A percentile compares a stretch with the other conserved stretches of the same genome.
These are phyloP conservation scores for Merluccius polli DNA, from an alignment of 2,797 vertebrate species.

Conservation along the genomic window DNA sequence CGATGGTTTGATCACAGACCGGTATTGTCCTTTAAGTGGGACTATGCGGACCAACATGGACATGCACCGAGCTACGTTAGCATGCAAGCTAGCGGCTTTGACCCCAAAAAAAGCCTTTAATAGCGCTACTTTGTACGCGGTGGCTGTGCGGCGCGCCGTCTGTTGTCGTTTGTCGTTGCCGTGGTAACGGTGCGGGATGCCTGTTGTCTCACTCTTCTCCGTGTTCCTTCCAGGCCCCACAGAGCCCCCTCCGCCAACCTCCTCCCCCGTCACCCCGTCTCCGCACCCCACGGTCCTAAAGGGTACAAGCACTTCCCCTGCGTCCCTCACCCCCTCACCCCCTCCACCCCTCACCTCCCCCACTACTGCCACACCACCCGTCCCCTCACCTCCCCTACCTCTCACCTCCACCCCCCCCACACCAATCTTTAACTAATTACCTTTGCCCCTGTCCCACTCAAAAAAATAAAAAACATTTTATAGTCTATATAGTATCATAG, in stretches of 20 bases:
- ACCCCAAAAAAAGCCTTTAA: no score
- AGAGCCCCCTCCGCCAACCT: conserved; percentile 76
- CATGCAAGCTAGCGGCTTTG: no score
- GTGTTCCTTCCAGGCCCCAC: conserved; percentile 78
- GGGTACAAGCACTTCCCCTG: conserved; percentile 76
- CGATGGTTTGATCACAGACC: no score
- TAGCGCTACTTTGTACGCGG: no score
- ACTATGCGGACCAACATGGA: no score
- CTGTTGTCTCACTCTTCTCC: conserved; percentile 69
- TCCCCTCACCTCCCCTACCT: background rate
- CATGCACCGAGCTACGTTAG: no score
- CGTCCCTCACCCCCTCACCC: conserved; percentile 24
- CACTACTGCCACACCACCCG: conserved; percentile 19
- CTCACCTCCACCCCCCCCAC: background rate
- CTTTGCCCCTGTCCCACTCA: no score
- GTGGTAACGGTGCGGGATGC: conserved; percentile 20
- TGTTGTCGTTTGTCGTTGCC: conserved; percentile 14
- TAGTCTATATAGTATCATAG: no score
- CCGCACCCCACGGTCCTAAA: conserved; percentile 76
- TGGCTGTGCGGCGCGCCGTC: no score
- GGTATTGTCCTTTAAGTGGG: no score
- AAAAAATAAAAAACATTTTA: no score
- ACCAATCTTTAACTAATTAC: no score
- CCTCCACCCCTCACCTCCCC: conserved; percentile 5
- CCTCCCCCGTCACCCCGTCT: conserved; percentile 76